Conservation (phyloP, 2,888 invertebrate genomes). For the Pheosia tremula region DNA sequence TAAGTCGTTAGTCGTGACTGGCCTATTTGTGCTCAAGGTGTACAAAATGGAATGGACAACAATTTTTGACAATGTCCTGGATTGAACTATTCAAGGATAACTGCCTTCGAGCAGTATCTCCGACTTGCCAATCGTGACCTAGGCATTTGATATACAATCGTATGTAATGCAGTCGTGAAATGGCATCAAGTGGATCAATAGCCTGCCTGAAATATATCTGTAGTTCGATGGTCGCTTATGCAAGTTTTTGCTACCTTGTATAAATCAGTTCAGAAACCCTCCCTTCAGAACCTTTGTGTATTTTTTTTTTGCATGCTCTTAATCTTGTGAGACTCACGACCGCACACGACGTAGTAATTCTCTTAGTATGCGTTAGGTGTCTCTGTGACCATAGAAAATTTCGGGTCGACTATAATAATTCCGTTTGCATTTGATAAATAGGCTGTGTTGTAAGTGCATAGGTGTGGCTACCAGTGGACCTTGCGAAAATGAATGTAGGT, state of each 20-base stretch:
- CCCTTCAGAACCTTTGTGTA: slow-evolving; percentile 24
- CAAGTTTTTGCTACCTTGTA: slow-evolving; percentile 28
- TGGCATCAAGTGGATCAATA: slow-evolving; percentile 46
- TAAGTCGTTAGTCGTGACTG: slow-evolving; percentile 68
- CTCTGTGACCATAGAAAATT: slow-evolving; percentile 22
- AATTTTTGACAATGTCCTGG: slow-evolving; percentile 66
- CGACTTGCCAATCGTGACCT: slow-evolving; percentile 66
- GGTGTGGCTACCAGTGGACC: slow-evolving; percentile 45
- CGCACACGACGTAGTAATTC: slow-evolving; percentile 47
- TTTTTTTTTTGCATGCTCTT: slow-evolving; percentile 45
- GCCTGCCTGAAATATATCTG: slow-evolving; percentile 22
- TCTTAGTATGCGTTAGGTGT: slow-evolving; percentile 31
- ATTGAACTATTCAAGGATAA: slow-evolving; percentile 63
- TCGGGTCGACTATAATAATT: slow-evolving; percentile 28
- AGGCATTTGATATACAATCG: slow-evolving; percentile 61
- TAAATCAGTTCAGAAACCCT: slow-evolving; percentile 33
- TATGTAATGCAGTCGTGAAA: slow-evolving; percentile 47
- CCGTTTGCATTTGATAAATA: slow-evolving; percentile 39
- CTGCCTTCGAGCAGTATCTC: slow-evolving; percentile 47
- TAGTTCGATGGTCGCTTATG: slow-evolving; percentile 9
- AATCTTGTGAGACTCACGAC: slow-evolving; percentile 44
- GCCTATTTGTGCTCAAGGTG: slow-evolving; percentile 66
- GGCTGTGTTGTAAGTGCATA: slow-evolving; percentile 46
- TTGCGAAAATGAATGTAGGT: slow-evolving; percentile 49
- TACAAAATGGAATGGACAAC: slow-evolving; percentile 53